phyloP scores from a whole-genome alignment of 2,888 invertebrate species.

The Harpalus rubripes region DNA sequence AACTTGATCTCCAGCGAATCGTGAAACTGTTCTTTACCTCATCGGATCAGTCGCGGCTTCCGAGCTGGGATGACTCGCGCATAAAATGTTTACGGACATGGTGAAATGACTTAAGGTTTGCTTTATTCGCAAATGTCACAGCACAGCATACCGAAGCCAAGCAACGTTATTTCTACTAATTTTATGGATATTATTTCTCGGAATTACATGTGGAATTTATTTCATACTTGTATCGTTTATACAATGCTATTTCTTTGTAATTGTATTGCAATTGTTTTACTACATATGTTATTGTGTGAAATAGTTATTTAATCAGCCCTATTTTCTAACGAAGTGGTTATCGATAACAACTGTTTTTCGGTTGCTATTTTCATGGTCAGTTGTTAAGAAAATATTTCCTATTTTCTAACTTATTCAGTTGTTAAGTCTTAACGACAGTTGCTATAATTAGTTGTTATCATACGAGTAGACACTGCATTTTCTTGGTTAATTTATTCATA shows the following conservation, averaged over 20 bases:
- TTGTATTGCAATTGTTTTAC: no score
- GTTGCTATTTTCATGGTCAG: no score
- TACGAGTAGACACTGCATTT: no score
- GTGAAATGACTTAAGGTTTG: conserved; percentile 24
- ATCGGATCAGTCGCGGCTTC: conserved; percentile 19
- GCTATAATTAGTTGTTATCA: no score
- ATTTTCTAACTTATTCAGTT: no score
- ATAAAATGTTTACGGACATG: conserved; percentile 37
- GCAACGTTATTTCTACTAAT: conserved; percentile 26
- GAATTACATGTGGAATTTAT: background rate
- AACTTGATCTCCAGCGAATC: conserved; percentile 47
- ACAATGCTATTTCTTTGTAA: no score
- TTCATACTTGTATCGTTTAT: background rate
- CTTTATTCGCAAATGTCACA: conserved; percentile 27
- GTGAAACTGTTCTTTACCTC: conserved; percentile 45
- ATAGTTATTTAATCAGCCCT: background rate
- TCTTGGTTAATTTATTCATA: no score
- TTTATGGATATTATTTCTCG: conserved; percentile 18
- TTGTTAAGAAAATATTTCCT: no score
- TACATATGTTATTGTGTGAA: no score
- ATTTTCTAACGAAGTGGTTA: no score
- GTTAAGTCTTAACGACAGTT: no score
- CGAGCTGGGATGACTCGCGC: background rate
- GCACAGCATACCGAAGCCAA: background rate
- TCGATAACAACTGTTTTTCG: no score